Conservation (phyloP, 2,797 vertebrate genomes). For the Cirrhinus mrigala region DNA sequence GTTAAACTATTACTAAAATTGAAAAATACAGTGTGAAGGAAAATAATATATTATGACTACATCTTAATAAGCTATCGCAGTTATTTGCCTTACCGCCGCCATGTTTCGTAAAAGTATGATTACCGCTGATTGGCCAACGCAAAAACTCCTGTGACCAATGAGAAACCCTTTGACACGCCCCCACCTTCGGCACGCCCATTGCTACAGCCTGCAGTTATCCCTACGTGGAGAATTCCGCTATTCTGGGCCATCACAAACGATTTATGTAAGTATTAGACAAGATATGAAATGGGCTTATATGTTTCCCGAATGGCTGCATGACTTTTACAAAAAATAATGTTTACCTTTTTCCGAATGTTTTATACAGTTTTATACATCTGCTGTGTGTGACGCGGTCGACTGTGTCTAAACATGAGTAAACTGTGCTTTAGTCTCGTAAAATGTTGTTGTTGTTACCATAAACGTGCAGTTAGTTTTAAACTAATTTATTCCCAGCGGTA, state of each 20-base stretch:
- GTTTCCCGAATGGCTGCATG: neutral
- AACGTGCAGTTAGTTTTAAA: neutral
- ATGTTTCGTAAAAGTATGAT: too few relatives aligned
- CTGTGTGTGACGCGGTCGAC: neutral
- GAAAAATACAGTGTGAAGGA: too few relatives aligned
- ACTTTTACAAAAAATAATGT: neutral
- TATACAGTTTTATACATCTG: neutral
- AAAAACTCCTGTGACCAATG: too few relatives aligned
- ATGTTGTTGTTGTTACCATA: neutral
- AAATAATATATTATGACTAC: too few relatives aligned
- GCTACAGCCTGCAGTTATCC: too few relatives aligned
- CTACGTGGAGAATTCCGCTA: too few relatives aligned
- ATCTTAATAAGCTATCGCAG: too few relatives aligned
- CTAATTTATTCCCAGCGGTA: neutral
- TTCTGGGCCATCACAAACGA: neutral
- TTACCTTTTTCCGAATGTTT: neutral
- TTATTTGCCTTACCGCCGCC: too few relatives aligned
- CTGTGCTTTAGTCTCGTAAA: neutral
- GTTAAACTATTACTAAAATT: too few relatives aligned
- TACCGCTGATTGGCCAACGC: too few relatives aligned
- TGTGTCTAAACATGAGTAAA: neutral
- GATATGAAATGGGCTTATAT: neutral
- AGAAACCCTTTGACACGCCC: too few relatives aligned
- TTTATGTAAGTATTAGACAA: constrained; percentile 8
- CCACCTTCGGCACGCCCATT: too few relatives aligned